Base-by-base conservation (phyloP, 2,888 invertebrate genomes). In the Meandrusa payeni region DNA sequence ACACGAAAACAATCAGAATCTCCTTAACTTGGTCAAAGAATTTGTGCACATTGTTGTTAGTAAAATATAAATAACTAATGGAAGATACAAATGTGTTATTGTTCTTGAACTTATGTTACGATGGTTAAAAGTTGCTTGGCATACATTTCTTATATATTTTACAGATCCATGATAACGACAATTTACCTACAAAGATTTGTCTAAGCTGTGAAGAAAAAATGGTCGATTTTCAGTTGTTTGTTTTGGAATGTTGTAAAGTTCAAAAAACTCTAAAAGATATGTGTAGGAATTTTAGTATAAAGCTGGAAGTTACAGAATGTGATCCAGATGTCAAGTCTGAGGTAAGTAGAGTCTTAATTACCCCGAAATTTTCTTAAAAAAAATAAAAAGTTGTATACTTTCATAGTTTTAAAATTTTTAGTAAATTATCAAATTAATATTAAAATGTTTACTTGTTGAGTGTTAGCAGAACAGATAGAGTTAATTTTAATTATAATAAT, bases 171-270 rank as follows among this genome's bases (percentile, higher is more conserved):
- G 77, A 79, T 40, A 67, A 59, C 56, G 83, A 87, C 48, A 64
- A 61, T 29, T 61, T 87, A 44, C 82, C 87, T 6, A 80, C 83
- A 22, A 81, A 65, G 54, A 71, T 86, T 40, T 87, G 87, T 51
- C 50, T 82, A 7, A 76, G 73, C 44, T 87, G 87, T 65, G 85
- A 86, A 62, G 86, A 86, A 47, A 87, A 75, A 60, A 70, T 87
- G 60, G 67, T 85, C n/a, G 71, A 80, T 19, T 83, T 86, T 54
- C 78, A 86, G 56, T 52, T 83, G 34, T 87, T 80, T 70, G 61
- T 83, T 26, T 57, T 83, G 49, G 82, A 87, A 60, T 86, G 86
- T 53, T 73, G 70, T 44, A 82, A 79, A 60, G 69, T 69, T 20
- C 86, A 87, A 56, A 80, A 83, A 31, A 61, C 58, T 41, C 57